A percentile compares a stretch with the other conserved stretches of the same genome.
Evolutionary conservation across 2,888 invertebrate genomes (phyloP).

Genomic region (Therioaphis trifolii): DNA sequence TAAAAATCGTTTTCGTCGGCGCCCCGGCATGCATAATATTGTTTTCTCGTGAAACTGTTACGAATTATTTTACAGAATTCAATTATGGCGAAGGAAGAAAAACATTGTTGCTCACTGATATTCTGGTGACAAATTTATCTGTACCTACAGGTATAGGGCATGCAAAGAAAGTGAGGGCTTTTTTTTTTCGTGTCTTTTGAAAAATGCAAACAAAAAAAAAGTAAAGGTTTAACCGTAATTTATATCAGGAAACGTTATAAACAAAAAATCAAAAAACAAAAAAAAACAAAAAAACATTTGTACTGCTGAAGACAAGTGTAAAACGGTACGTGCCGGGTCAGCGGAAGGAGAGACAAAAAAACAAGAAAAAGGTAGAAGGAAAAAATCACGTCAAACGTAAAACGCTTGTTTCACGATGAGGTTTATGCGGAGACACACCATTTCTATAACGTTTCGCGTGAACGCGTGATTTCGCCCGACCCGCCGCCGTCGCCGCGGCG

Average conservation of each 20-base stretch:
- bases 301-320: background rate
- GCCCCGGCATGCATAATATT: too few species aligned
- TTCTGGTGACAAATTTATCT: constrained; percentile 22
- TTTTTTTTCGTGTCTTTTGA: background rate
- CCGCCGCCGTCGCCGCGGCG: too few species aligned
- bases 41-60: background rate
- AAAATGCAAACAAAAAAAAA: background rate
- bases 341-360: background rate
- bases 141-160: too few species aligned
- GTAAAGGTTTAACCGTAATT: constrained; percentile 24
- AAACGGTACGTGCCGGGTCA: background rate
- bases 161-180: constrained; percentile 3
- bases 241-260: background rate
- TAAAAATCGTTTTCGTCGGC: too few species aligned
- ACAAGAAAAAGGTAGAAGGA: background rate
- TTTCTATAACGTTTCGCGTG: too few species aligned
- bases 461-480: too few species aligned
- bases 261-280: background rate
- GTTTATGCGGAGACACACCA: background rate
- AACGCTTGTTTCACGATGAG: background rate
- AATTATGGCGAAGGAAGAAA: constrained; percentile 31
- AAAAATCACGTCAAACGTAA: background rate
- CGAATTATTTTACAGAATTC: background rate
- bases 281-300: background rate
- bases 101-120: background rate